phyloP scores from a whole-genome alignment of 2,888 invertebrate genomes.

The Chaetogeoica ovagalla region DNA sequence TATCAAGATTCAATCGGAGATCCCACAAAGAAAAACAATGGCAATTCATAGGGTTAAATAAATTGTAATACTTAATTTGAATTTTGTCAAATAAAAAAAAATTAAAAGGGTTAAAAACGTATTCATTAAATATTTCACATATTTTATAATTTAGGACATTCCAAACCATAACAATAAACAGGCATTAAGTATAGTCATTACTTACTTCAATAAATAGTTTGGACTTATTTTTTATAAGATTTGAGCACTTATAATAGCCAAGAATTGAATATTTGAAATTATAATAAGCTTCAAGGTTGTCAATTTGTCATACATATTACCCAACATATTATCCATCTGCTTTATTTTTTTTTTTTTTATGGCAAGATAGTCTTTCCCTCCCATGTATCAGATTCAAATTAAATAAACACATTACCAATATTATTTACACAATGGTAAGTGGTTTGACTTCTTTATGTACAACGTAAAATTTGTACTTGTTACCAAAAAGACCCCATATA shows the following conservation, averaged over 20 bases:
- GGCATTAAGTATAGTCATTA: not conserved
- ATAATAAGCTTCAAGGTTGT: conserved; percentile 21
- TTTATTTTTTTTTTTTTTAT: conserved; percentile 25
- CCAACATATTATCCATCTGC: conserved; percentile 7
- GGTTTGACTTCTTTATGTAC: conserved; percentile 87
- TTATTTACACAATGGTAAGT: conserved; percentile 66
- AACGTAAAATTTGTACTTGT: conserved; percentile 95
- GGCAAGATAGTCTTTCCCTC: conserved; percentile 50
- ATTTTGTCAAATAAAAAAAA: not conserved
- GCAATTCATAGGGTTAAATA: conserved; percentile 18
- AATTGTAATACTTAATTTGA: not conserved
- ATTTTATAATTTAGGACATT: not conserved
- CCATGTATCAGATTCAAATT: conserved; percentile 32
- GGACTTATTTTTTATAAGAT: conserved; percentile 13
- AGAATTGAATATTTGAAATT: conserved; percentile 9
- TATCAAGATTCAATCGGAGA: conserved; percentile 35
- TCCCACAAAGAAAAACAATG: conserved; percentile 25
- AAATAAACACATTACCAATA: conserved; percentile 29
- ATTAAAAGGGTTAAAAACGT: not conserved
- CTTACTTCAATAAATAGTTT: conserved; percentile 5
- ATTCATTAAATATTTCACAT: not conserved
- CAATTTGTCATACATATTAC: conserved; percentile 17
- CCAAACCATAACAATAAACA: conserved; percentile 1
- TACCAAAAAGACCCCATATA: conserved; percentile 89
- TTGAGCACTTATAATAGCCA: conserved; percentile 17